These are phyloP conservation scores for Gibbula magus DNA, from an alignment of 2,888 invertebrate species.

Conservation along the genomic window DNA sequence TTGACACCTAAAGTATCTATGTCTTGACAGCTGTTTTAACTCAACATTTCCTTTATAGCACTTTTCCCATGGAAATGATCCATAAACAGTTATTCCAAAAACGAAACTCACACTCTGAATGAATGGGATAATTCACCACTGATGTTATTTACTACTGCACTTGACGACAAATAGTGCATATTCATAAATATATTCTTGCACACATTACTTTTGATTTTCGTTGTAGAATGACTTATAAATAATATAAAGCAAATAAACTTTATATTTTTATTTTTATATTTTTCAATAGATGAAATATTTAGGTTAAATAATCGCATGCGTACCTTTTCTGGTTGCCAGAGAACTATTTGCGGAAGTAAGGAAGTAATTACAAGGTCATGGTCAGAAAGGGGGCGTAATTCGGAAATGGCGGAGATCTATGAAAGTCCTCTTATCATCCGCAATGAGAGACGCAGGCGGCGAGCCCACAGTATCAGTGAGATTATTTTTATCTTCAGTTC, in stretches of 20 bases:
- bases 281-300: no score
- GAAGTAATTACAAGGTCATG: not conserved
- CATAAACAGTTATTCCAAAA: not conserved
- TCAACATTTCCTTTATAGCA: no score
- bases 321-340: not conserved
- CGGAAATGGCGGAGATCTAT: constrained; percentile 27
- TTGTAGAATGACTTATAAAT: no score
- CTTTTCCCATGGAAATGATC: not conserved
- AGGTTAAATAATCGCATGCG: no score
- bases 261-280: no score
- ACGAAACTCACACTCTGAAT: no score
- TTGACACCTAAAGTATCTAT: not conserved
- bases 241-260: no score
- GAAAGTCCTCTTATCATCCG: constrained; percentile 31
- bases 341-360: constrained; percentile 10
- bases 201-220: not conserved
- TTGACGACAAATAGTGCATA: not conserved
- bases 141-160: not conserved
- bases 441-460: not conserved
- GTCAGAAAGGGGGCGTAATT: not conserved
- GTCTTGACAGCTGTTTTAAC: not conserved
- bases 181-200: not conserved
- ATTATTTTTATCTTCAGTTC: not conserved
- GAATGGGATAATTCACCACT: no score
- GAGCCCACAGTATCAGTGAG: constrained; percentile 30